Evolutionary conservation across 2,888 invertebrate species (phyloP), one percentile per base, ranked within the genome.

Genomic region (Cactoblastis cactorum): DNA sequence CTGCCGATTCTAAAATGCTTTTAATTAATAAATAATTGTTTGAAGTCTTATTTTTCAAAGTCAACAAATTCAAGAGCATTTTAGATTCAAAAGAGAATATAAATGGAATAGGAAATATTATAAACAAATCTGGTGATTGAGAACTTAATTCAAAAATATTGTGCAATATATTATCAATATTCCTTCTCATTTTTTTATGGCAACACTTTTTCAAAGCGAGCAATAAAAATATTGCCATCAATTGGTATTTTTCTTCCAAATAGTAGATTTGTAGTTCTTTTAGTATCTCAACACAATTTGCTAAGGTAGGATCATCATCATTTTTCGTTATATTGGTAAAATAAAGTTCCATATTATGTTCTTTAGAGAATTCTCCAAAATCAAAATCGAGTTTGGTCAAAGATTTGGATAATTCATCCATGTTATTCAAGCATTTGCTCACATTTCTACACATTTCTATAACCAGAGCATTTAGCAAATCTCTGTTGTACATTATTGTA

Each of bases 181-280:
- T 74, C 5, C 71, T 68, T 54, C 69, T 67, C n/a, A 74, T 28
- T 74, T 86, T 82, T 66, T 85, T 82, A n/a, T 65, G 71, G 55
- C 72, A 69, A 69, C 68, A 71, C 50, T 78, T 81, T 57, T 90
- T 89, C n/a, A 79, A 53, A n/a, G 69, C 63, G 45, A 90, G 51
- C 54, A 85, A 56, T 5, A 83, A 62, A 49, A 86, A 86, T 35
- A 88, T 75, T 12, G 77, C 69, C 24, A 71, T 62, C 55, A 89
- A 65, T 70, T 89, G 89, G 66, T 71, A 75, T 54, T 76, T 80
- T 67, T 89, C 89, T 45, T 83, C 82, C 43, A 90, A 67, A 68
- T 81, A 77, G 51, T 80, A 67, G 39, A 90, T 70, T 51, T 77
- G 74, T 49, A 89, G 57, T 18, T 71, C 59, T 53, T 78, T 81